A percentile compares a stretch with the other conserved stretches of the same genome.
Conservation (phyloP, 2,113 vertebrate genomes). For the Muscicapa adusta region DNA sequence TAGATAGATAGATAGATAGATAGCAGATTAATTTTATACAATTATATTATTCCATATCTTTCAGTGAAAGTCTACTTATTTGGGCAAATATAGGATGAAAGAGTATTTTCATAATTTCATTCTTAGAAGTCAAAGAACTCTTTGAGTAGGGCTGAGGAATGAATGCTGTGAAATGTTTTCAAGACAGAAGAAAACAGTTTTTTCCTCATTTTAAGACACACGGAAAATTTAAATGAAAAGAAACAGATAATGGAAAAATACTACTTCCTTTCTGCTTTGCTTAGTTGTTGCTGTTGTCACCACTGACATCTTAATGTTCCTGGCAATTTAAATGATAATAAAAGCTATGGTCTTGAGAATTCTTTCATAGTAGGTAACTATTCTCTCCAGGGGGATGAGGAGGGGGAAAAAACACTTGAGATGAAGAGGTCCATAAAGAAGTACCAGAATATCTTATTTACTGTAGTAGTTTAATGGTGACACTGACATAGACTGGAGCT, state of each 20-base stretch:
- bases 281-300: not conserved
- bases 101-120: not conserved
- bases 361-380: not conserved
- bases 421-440: not conserved
- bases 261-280: not conserved
- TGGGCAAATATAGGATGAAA: not conserved
- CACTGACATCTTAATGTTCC: not conserved
- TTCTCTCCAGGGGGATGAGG: not conserved
- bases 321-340: not conserved
- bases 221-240: not conserved
- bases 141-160: not conserved
- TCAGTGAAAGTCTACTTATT: not conserved
- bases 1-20: not conserved
- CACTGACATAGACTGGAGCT: not conserved
- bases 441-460: not conserved
- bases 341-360: not conserved
- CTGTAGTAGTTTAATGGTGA: not conserved
- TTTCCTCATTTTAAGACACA: not conserved
- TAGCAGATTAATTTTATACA: not conserved
- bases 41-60: not conserved
- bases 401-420: not conserved
- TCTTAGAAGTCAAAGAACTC: not conserved
- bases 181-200: not conserved
- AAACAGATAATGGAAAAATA: not conserved
- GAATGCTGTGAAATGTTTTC: not conserved